Conservation (phyloP, 2,888 invertebrate species). For the Oscheius myriophilus region DNA sequence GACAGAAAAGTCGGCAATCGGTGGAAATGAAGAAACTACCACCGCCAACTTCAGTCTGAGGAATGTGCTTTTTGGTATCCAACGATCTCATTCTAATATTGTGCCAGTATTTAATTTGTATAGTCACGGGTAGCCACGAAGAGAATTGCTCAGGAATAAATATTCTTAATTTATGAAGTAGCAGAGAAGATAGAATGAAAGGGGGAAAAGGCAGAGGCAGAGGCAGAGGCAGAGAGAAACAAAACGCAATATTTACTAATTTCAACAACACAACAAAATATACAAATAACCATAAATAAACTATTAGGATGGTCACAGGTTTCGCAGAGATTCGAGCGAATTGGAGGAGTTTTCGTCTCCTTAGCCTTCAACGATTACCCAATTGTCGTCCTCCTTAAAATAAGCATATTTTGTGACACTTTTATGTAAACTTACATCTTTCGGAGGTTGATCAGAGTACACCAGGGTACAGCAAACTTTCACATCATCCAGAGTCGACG, state of each 20-base stretch:
- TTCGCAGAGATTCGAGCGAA: no score
- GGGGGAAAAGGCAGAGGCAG: no score
- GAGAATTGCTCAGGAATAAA: background rate
- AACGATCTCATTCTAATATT: background rate
- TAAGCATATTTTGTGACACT: background rate
- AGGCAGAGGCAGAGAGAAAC: no score
- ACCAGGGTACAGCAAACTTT: slow-evolving; percentile 14
- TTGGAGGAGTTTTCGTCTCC: no score
- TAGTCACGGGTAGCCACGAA: no score
- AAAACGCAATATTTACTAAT: no score
- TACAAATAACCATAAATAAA: no score
- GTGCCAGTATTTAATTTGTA: no score
- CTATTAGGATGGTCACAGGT: no score
- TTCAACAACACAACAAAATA: no score
- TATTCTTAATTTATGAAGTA: no score
- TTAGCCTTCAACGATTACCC: slow-evolving; percentile 26
- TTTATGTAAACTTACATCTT: background rate
- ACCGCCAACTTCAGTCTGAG: slow-evolving; percentile 25
- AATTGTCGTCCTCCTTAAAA: slow-evolving; percentile 10
- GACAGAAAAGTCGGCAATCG: slow-evolving; percentile 39
- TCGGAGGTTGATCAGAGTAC: background rate
- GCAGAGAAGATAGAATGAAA: no score
- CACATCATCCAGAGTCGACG: slow-evolving; percentile 4
- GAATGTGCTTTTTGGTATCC: slow-evolving; percentile 6
- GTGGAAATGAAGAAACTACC: slow-evolving; percentile 42